A percentile compares a stretch with the other conserved stretches of the same genome.
These are phyloP conservation scores for Drosophila anceps DNA, from an alignment of 2,888 invertebrate genomes.

Conservation along the genomic window DNA sequence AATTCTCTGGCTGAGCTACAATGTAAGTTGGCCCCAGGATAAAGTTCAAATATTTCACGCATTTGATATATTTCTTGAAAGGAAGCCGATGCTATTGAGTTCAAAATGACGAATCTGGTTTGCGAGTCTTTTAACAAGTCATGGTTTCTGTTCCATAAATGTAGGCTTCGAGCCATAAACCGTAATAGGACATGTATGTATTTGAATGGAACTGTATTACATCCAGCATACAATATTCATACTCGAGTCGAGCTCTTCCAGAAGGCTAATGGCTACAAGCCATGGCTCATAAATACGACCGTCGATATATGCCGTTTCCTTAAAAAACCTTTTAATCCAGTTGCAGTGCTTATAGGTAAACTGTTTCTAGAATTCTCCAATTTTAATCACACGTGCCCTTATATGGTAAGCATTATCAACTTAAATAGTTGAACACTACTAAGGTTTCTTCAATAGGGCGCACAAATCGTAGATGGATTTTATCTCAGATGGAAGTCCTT, in stretches of 20 bases:
- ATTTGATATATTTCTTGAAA: background rate
- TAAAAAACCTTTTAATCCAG: background rate
- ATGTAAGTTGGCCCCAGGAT: conserved; percentile 2
- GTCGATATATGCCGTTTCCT: conserved; percentile 24
- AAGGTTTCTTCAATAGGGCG: background rate
- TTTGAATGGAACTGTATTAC: conserved; percentile 25
- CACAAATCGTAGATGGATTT: conserved; percentile 6
- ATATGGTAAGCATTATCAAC: background rate
- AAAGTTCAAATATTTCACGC: background rate
- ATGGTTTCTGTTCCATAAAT: conserved; percentile 41
- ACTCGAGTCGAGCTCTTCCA: conserved; percentile 13
- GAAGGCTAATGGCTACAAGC: conserved; percentile 51
- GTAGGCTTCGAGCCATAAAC: conserved; percentile 47
- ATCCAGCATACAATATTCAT: conserved; percentile 28
- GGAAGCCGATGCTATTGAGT: conserved; percentile 27
- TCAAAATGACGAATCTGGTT: conserved; percentile 44
- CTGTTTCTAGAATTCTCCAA: background rate
- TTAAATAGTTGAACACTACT: background rate
- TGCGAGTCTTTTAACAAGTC: conserved; percentile 50
- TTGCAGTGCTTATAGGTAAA: background rate
- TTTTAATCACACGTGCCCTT: conserved; percentile 8
- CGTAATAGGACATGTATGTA: conserved; percentile 37
- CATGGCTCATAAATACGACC: conserved; percentile 26
- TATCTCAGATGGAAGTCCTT: background rate
- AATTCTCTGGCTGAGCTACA: background rate